Evolutionary conservation across 2,888 invertebrate genomes (phyloP), one percentile per base, ranked within the genome.

Genomic region (Acanthosepion lycidas): DNA sequence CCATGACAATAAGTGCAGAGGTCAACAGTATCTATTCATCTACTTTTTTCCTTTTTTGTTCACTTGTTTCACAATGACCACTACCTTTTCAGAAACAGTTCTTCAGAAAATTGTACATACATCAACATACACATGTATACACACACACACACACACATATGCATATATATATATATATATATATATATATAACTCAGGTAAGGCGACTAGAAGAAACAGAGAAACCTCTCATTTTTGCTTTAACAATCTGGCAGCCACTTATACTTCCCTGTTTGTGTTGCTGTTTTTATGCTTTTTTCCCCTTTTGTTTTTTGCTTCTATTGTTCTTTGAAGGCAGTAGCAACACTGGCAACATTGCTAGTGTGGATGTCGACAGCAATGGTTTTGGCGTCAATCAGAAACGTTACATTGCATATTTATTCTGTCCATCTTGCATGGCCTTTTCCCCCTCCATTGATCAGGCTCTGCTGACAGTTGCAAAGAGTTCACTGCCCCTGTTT

Each of bases 391-490:
- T 78, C 78, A 78, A 78, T 78, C 78, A 78, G 78, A 33, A 78
- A 78, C 12, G 78, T 78, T 78, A 78, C 78, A 78, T 78, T 78
- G 78, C 78, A 78, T 78, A 78, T 78, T 78, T 78, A 78, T 78
- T 78, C 78, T 78, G 78, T 78, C 78, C 78, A 78, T n/a, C 78
- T 78, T n/a, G 78, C 78, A 78, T 23, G n/a, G 78, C n/a, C 78
- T 78, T 78, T 78, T 33, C 78, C n/a, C 78, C 78, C 18, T 78
- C 78, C 78, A 78, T 78, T 78, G 78, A 78, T 78, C 78, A 78
- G 78, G 33, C n/a, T 78, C n/a, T 78, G 78, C 78, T 78, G 78
- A 78, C 78, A 78, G 78, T 78, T 78, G 78, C 78, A 78, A 78
- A 18, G 78, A 78, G 78, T 78, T 78, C 78, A 33, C n/a, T 78